Evolutionary conservation across 1,140 invertebrate genomes (phyloP).

Genomic region (Procambarus clarkii): DNA sequence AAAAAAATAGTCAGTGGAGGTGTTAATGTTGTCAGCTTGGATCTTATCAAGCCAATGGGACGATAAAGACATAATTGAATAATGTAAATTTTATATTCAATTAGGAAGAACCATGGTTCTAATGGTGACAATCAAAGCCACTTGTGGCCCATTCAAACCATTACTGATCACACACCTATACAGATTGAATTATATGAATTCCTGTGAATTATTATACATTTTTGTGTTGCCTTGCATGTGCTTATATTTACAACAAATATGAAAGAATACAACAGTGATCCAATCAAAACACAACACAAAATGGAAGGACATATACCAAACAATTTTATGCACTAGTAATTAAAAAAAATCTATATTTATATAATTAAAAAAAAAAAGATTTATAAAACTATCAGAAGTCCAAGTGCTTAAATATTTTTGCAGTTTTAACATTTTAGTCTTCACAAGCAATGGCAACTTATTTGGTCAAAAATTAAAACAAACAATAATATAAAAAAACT

Average conservation of each 20-base stretch:
- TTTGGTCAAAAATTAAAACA: too few relatives aligned
- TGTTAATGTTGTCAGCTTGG: background rate
- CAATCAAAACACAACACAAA: constrained; percentile 14
- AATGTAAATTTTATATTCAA: constrained; percentile 33
- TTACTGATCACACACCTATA: constrained; percentile 29
- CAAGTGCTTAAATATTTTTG: too few relatives aligned
- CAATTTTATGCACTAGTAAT: background rate
- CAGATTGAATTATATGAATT: constrained; percentile 24
- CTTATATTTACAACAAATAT: constrained; percentile 35
- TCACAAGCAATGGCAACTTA: too few relatives aligned
- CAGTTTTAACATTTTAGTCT: too few relatives aligned
- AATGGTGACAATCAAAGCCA: constrained; percentile 33
- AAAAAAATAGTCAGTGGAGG: background rate
- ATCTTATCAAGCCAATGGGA: constrained; percentile 9
- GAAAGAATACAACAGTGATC: background rate
- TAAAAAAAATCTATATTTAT: too few relatives aligned
- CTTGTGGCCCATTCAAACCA: constrained; percentile 42
- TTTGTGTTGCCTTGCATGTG: constrained; percentile 31
- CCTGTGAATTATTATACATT: background rate
- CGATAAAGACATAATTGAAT: constrained; percentile 22
- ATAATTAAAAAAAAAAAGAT: too few relatives aligned
- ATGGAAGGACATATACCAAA: background rate
- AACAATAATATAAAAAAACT: too few relatives aligned
- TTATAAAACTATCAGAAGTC: too few relatives aligned
- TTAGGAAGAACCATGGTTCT: constrained; percentile 38